Conservation (phyloP, 2,113 vertebrate genomes). For the Halichoerus grypus region DNA sequence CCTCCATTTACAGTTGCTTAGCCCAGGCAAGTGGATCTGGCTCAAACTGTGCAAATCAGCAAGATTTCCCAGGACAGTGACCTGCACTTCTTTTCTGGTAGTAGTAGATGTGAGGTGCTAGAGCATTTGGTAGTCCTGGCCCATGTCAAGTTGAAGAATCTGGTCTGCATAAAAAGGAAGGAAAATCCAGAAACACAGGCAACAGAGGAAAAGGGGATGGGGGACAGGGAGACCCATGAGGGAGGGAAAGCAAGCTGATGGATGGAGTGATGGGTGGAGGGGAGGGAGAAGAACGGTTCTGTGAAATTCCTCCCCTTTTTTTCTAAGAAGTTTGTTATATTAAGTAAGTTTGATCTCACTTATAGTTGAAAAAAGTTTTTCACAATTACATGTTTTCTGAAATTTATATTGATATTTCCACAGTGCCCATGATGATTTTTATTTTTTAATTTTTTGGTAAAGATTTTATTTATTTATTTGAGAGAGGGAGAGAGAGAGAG, state of each 20-base stretch:
- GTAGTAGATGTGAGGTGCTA: background rate
- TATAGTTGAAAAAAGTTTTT: background rate
- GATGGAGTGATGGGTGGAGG: background rate
- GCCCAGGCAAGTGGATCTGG: background rate
- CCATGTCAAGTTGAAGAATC: background rate
- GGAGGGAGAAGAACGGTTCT: fast-evolving
- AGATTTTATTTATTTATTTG: background rate
- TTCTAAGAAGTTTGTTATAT: background rate
- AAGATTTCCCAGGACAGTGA: background rate
- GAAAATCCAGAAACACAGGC: background rate
- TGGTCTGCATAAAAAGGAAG: background rate
- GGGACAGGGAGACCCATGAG: background rate
- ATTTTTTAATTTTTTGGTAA: background rate
- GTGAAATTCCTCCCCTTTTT: background rate
- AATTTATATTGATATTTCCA: background rate
- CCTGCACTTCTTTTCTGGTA: background rate
- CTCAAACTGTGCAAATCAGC: background rate
- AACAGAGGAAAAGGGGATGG: background rate
- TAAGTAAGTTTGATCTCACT: background rate
- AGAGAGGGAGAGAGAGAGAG: background rate
- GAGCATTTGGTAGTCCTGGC: fast-evolving
- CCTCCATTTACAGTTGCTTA: background rate
- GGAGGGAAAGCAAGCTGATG: background rate
- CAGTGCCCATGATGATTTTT: background rate
- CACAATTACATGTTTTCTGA: background rate